Percentiles rank a stretch among this genome's conserved stretches.
phyloP scores from a whole-genome alignment of 2,797 vertebrate genomes.

The Anabas testudineus region DNA sequence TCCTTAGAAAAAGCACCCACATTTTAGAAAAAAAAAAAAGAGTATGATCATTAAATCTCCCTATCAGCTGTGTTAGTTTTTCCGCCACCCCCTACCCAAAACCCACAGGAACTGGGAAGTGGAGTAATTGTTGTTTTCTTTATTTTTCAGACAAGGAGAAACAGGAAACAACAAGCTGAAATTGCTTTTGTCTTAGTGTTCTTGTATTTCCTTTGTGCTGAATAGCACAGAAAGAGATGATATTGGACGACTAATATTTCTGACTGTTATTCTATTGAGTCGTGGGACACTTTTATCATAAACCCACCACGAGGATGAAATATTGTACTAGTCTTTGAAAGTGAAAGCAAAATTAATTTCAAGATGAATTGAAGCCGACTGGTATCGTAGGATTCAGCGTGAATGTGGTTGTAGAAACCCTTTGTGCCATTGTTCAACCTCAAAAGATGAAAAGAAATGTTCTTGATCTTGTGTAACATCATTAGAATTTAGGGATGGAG shows the following conservation, averaged over 20 bases:
- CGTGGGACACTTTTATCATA: constrained; percentile 61
- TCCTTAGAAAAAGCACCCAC: constrained; percentile 30
- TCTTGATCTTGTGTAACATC: constrained; percentile 29
- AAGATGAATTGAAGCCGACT: constrained; percentile 46
- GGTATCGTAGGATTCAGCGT: constrained; percentile 32
- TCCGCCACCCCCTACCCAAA: constrained; percentile 31
- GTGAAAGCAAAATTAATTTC: constrained; percentile 60
- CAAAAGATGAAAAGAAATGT: constrained; percentile 47
- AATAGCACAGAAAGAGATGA: constrained; percentile 57
- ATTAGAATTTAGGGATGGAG: constrained; percentile 21
- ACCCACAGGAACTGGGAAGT: constrained; percentile 57
- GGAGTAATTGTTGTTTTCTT: constrained; percentile 68
- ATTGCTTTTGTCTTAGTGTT: constrained; percentile 58
- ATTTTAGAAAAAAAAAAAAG: constrained; percentile 32
- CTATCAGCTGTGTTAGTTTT: constrained; percentile 55
- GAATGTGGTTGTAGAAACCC: constrained; percentile 43
- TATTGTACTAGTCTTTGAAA: constrained; percentile 53
- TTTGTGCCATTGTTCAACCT: constrained; percentile 54
- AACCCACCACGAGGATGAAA: constrained; percentile 48
- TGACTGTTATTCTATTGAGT: constrained; percentile 58
- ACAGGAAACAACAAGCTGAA: constrained; percentile 59
- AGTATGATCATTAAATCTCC: constrained; percentile 65
- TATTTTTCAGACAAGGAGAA: constrained; percentile 49
- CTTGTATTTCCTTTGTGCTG: constrained; percentile 53
- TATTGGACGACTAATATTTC: constrained; percentile 56